Evolutionary conservation across 2,888 invertebrate genomes (phyloP), one percentile per base, ranked within the genome.

Genomic region (Heteropelma amictum): DNA sequence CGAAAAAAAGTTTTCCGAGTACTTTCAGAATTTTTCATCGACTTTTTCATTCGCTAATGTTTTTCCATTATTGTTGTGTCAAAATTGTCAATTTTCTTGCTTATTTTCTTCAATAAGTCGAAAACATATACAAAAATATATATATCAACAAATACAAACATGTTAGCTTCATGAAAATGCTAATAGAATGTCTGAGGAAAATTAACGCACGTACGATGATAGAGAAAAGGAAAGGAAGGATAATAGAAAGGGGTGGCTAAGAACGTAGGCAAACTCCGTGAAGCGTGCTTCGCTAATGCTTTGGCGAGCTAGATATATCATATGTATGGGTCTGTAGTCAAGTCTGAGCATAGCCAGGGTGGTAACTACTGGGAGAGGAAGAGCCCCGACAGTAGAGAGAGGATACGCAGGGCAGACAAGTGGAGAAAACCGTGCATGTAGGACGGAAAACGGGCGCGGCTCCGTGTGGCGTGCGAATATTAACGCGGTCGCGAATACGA

Each of bases 401-500:
- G 21, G 35, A 7, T 65, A 33, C 19, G 60, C 49, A 47, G 23
- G 19, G 10, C 28, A 12, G 58, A 68, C 12, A 8, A 38, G 64
- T 47, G 14, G 70, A 54, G 65, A 33, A 74, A 70, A 70, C 35
- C 45, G 65, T 19, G 70, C 65, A 3, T 3, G 65, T 53, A 70
- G 65, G 70, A 65, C 49, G 40, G 74, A 65, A 35, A 45, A 14
- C 60, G 60, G 70, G 67, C 71, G 75, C 67, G 71, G 67, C 63
- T 51, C 67, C 45, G 67, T 71, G 71, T 58, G 71, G 71, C 67
- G 75, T 75, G 75, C 75, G 75, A 75, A 75, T 75, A 75, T 75
- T 75, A 75, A 75, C 75, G 75, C 75, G 75, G 71, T 49, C 67
- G 67, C 75, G 71, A 76, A 71, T 76, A 63, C 71, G 67, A 63